Percentiles rank a stretch among this genome's conserved stretches.
phyloP scores from a whole-genome alignment of 2,113 vertebrate species.

The Odobenus rosmarus region DNA sequence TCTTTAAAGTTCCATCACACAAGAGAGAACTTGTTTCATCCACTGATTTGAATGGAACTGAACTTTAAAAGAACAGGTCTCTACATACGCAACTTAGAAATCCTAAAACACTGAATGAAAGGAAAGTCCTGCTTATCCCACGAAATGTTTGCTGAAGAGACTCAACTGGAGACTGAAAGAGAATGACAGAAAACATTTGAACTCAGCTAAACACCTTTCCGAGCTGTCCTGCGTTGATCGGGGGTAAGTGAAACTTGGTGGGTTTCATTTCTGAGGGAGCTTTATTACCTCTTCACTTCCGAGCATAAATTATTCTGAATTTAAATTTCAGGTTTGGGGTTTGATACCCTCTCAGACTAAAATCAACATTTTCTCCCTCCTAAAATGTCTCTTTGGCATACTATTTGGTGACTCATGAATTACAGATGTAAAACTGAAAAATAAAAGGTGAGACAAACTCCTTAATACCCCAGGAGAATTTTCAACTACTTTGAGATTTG shows the following conservation, averaged over 20 bases:
- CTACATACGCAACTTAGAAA: not conserved
- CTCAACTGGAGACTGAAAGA: not conserved
- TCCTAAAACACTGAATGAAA: conserved; percentile 10
- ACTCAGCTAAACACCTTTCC: not conserved
- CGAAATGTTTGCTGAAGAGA: conserved; percentile 36
- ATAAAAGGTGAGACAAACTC: not conserved
- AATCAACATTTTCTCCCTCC: conserved; percentile 50
- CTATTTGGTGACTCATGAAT: conserved; percentile 38
- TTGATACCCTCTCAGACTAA: conserved; percentile 31
- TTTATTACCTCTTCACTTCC: not conserved
- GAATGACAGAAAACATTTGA: not conserved
- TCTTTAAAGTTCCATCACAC: conserved; percentile 43
- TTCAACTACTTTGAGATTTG: conserved; percentile 24
- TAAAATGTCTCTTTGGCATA: not conserved
- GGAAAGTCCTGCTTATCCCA: not conserved
- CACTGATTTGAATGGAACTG: conserved; percentile 48
- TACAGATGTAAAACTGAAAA: conserved; percentile 41
- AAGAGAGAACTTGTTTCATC: conserved; percentile 61
- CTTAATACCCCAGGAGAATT: not conserved
- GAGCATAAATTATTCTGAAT: conserved; percentile 25
- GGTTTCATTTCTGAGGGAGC: not conserved
- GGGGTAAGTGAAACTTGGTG: conserved; percentile 60
- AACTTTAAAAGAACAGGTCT: conserved; percentile 62
- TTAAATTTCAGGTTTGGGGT: conserved; percentile 47
- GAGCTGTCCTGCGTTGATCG: not conserved